Evolutionary conservation across 2,797 vertebrate genomes (phyloP).

Genomic region (Myotis pilosus): DNA sequence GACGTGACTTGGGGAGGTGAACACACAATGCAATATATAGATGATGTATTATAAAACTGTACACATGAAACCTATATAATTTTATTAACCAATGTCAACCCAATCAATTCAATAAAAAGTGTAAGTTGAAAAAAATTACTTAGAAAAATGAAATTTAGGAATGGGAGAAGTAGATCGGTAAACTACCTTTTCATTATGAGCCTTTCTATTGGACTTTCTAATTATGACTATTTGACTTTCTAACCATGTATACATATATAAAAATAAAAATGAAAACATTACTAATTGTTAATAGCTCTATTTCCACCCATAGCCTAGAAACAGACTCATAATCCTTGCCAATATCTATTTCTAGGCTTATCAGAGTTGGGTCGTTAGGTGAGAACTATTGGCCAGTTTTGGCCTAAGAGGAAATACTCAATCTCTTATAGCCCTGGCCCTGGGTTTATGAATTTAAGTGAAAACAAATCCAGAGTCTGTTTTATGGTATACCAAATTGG

Average conservation of each 20-base stretch:
- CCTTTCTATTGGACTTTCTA: not conserved
- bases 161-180: not conserved
- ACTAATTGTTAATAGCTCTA: not conserved
- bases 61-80: not conserved
- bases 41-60: not conserved
- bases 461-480: not conserved
- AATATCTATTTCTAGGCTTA: not conserved
- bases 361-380: not conserved
- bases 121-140: not conserved
- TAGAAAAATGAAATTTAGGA: not conserved
- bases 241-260: not conserved
- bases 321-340: not conserved
- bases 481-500: not conserved
- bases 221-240: not conserved
- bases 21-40: not conserved
- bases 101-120: not conserved
- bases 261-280: not conserved
- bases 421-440: not conserved
- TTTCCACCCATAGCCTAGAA: not conserved
- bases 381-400: constrained; percentile 6
- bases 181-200: not conserved
- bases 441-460: not conserved
- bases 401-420: not conserved
- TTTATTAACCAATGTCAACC: not conserved
- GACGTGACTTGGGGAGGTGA: not conserved